Evolutionary conservation across 2,888 invertebrate genomes (phyloP).

Genomic region (Drosophila ustulata): DNA sequence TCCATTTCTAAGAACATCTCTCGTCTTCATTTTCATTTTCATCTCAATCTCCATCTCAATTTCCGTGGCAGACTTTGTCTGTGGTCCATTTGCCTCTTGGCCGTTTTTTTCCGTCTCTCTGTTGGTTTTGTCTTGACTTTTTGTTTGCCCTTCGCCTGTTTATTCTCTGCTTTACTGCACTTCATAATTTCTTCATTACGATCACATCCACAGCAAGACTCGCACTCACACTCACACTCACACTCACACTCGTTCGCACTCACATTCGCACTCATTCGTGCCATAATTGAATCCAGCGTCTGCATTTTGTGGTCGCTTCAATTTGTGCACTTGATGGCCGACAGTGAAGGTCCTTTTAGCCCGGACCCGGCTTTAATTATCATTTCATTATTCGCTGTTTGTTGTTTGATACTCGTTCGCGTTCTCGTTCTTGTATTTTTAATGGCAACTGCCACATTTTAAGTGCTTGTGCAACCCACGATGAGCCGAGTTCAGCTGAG

Average conservation of each 20-base stretch:
- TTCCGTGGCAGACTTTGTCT: slow-evolving; percentile 36
- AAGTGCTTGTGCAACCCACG: slow-evolving; percentile 50
- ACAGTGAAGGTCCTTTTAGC: slow-evolving; percentile 24
- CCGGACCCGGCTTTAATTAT: slow-evolving; percentile 64
- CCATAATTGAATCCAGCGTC: slow-evolving; percentile 55
- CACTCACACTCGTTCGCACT: background rate
- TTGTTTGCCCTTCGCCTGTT: slow-evolving; percentile 27
- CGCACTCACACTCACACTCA: slow-evolving; percentile 6
- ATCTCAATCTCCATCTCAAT: slow-evolving; percentile 40
- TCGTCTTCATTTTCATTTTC: slow-evolving; percentile 3
- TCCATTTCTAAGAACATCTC: background rate
- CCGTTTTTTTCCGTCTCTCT: slow-evolving; percentile 2
- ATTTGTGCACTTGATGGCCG: slow-evolving; percentile 64
- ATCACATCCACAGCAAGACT: slow-evolving; percentile 8
- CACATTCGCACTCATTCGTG: background rate
- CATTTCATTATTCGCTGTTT: slow-evolving; percentile 71
- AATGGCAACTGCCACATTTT: slow-evolving; percentile 67
- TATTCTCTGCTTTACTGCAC: slow-evolving; percentile 62
- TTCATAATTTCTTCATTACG: slow-evolving; percentile 77
- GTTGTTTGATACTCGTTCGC: slow-evolving; percentile 51
- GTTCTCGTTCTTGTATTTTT: slow-evolving; percentile 50
- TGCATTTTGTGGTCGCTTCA: slow-evolving; percentile 70
- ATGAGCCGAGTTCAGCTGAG: background rate
- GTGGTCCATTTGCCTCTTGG: slow-evolving; percentile 26
- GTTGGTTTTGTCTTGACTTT: slow-evolving; percentile 18